Percentiles rank a stretch among this genome's conserved stretches.
phyloP scores from a whole-genome alignment of 2,888 invertebrate species.

The Cylindroiulus punctatus region DNA sequence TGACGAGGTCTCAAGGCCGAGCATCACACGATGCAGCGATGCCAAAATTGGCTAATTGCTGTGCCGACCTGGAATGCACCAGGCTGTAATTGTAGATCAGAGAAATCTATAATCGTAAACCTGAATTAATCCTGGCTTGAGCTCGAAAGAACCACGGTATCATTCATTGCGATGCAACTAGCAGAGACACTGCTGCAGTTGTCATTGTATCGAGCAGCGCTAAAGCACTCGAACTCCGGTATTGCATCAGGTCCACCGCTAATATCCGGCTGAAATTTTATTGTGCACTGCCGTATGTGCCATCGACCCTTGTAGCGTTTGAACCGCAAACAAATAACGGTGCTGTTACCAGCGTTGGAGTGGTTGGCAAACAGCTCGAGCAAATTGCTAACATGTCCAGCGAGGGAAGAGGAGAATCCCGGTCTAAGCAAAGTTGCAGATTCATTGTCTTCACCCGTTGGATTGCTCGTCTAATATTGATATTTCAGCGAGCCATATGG shows the following conservation, averaged over 20 bases:
- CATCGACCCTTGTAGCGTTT: neutral
- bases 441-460: neutral
- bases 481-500: neutral
- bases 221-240: neutral
- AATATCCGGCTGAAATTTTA: neutral
- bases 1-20: neutral
- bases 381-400: neutral
- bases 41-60: neutral
- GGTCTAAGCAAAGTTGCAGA: neutral
- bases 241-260: neutral
- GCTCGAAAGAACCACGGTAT: neutral
- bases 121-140: neutral
- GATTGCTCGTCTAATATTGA: conserved; percentile 1
- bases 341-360: neutral
- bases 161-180: neutral
- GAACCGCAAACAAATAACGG: neutral
- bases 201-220: no score
- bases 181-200: no score
- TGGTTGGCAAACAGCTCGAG: neutral
- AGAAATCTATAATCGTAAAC: neutral
- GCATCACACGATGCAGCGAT: neutral
- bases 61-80: neutral
- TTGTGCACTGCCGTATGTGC: neutral
- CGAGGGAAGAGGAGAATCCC: neutral
- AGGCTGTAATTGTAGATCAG: neutral